Percentiles rank a stretch among this genome's conserved stretches.
Evolutionary conservation across 2,113 vertebrate genomes (phyloP).

Genomic region (Nicator chloris): DNA sequence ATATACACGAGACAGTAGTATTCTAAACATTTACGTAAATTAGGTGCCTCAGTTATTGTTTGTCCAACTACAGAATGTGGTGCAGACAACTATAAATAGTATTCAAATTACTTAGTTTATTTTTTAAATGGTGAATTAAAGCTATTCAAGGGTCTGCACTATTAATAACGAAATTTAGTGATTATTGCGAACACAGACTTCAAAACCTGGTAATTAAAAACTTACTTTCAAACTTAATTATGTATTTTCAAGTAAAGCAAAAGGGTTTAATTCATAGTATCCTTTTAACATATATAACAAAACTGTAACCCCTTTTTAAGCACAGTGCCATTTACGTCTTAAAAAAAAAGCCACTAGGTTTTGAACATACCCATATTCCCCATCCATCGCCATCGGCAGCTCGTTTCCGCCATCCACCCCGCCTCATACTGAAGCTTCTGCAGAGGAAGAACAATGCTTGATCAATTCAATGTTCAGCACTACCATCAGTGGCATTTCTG

Average conservation of each 20-base stretch:
- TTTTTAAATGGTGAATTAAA: background rate
- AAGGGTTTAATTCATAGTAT: background rate
- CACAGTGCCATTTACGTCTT: background rate
- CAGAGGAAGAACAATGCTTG: constrained; percentile 4
- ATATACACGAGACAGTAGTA: background rate
- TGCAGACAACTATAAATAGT: background rate
- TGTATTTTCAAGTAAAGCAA: background rate
- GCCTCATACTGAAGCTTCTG: constrained; percentile 92
- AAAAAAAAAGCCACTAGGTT: background rate
- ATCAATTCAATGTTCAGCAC: background rate
- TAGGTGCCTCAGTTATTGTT: background rate
- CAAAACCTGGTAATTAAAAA: background rate
- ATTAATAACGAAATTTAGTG: background rate
- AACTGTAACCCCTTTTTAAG: background rate
- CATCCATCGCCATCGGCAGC: constrained; percentile 87
- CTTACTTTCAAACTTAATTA: background rate
- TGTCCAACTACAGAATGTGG: background rate
- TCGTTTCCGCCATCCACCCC: constrained; percentile 92
- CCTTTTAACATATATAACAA: background rate
- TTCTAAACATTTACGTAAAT: background rate
- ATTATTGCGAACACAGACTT: background rate
- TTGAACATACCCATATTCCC: constrained; percentile 83
- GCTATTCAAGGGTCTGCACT: background rate
- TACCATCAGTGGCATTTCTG: background rate
- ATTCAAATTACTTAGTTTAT: background rate